Evolutionary conservation across 2,888 invertebrate genomes (phyloP).

Genomic region (Pandemis heparana): DNA sequence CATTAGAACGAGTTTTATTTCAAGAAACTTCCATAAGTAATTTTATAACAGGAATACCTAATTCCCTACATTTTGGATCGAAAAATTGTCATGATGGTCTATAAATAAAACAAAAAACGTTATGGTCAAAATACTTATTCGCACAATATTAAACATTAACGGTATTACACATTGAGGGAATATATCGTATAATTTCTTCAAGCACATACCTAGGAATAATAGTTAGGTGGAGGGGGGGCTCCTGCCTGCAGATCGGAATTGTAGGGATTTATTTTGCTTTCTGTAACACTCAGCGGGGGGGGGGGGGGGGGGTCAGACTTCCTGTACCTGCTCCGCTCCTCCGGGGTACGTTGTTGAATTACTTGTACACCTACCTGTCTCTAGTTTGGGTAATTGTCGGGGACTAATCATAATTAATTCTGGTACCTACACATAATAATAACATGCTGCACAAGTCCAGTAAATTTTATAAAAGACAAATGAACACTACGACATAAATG

Average conservation of each 20-base stretch:
- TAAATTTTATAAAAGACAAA: constrained; percentile 8
- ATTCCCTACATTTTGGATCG: constrained; percentile 14
- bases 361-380: background rate
- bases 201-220: too few relatives aligned
- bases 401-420: too few relatives aligned
- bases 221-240: too few relatives aligned
- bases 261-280: too few relatives aligned
- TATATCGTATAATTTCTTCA: constrained; percentile 1
- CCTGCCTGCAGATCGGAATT: too few relatives aligned
- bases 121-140: constrained; percentile 8
- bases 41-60: constrained; percentile 8
- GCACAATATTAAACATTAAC: constrained; percentile 12
- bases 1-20: constrained; percentile 43
- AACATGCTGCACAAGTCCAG: background rate
- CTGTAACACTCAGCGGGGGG: too few relatives aligned
- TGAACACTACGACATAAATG: background rate
- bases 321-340: too few relatives aligned
- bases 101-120: background rate
- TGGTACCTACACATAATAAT: background rate
- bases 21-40: constrained; percentile 21
- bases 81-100: constrained; percentile 12
- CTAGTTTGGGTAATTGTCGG: background rate
- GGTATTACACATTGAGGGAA: constrained; percentile 14
- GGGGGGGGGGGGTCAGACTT: too few relatives aligned
- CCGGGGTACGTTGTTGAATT: too few relatives aligned